Conservation (phyloP, 2,888 invertebrate genomes). For the Orthonychiurus folsomi region DNA sequence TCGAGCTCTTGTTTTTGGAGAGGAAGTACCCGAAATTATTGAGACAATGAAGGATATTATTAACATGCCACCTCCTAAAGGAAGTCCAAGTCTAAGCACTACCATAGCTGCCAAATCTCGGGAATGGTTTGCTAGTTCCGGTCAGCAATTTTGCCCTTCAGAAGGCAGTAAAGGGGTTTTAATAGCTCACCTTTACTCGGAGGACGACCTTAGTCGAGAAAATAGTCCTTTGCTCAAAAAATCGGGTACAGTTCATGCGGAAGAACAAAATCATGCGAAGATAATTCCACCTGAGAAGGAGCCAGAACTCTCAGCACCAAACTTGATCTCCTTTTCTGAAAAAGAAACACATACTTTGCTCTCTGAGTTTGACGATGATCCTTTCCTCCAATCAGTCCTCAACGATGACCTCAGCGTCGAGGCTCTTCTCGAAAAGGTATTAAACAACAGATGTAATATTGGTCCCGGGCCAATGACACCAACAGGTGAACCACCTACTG, state of each 20-base stretch:
- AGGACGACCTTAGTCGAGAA: slow-evolving; percentile 27
- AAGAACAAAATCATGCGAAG: background rate
- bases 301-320: slow-evolving; percentile 14
- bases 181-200: slow-evolving; percentile 39
- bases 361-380: slow-evolving; percentile 30
- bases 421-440: background rate
- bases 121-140: slow-evolving; percentile 34
- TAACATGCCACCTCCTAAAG: background rate
- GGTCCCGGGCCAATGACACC: background rate
- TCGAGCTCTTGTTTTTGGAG: slow-evolving; percentile 27
- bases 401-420: slow-evolving; percentile 26
- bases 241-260: background rate
- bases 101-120: slow-evolving; percentile 10
- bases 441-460: no score
- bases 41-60: slow-evolving; percentile 26
- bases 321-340: slow-evolving; percentile 10
- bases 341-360: slow-evolving; percentile 24
- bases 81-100: background rate
- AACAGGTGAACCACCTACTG: background rate
- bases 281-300: background rate
- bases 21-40: slow-evolving; percentile 29
- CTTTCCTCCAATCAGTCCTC: slow-evolving; percentile 27
- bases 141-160: slow-evolving; percentile 35
- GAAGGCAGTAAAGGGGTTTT: slow-evolving; percentile 35
- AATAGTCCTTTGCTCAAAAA: slow-evolving; percentile 2